Base-by-base conservation (phyloP, 2,113 vertebrate species). In the Pachypanchax playfairii region DNA sequence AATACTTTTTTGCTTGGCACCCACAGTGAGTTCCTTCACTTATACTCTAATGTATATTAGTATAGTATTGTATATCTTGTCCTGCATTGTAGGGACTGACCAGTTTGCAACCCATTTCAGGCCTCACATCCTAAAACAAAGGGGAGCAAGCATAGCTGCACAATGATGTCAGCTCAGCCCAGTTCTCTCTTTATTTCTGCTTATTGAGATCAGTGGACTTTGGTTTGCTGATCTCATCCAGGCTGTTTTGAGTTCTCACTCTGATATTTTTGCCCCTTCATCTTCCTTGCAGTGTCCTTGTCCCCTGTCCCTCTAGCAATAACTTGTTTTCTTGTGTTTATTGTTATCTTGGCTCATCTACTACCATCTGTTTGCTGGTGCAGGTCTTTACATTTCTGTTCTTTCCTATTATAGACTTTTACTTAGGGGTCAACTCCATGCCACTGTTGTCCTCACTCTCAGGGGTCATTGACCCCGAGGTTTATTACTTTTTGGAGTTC, bases 171-270 rank as follows among this genome's bases (percentile, higher is more conserved):
- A 0, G 4, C 38, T 71, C 21, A 14, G 22, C 62, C 47, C 66
- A 57, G 52, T 38, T 60, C 29, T 35, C 29, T 62, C 62, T 70
- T 58, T 48, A 25, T 53, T 44, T 24, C 39, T 52, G 56, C 51
- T 58, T 12, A 14, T 63, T 80, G 70, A 77, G 33, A 68, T 83
- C 77, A 83, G 61, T 41, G 73, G 65, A 77, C 53, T 70, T 77
- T 72, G 54, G n/a, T 26, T 6, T 3, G 6, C 70, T 62, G 41
- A 46, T 64, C 41, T 82, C 80, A 42, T 58, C 21, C 42, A 18
- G 18, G n/a, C n/a, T 31, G 17, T 28, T 69, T 77, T 49, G 18
- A 54, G 60, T 29, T 81, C 63, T 71, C 22, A 46, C 53, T 72
- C 57, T 35, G 64, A 70, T 48, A 50, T 74, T 70, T 74, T 12